Conservation (phyloP, 2,888 invertebrate species). For the Octodonta nipae region DNA sequence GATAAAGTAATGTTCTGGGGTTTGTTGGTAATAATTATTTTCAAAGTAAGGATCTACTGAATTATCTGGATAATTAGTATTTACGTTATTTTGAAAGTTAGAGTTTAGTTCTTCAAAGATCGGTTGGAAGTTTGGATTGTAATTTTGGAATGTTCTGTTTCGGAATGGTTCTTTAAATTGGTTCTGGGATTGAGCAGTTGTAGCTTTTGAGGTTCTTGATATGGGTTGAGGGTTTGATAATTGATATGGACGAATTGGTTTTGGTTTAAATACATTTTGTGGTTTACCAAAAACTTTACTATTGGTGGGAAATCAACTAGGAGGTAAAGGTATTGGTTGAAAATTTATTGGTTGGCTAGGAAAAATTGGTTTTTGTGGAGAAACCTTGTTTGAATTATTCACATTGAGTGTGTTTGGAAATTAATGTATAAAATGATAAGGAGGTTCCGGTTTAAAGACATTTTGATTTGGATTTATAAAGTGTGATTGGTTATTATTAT, state of each 20-base stretch:
- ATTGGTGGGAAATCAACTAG: not conserved
- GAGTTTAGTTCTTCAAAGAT: not conserved
- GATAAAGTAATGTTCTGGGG: too few species aligned
- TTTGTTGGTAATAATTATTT: too few species aligned
- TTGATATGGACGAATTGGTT: not conserved
- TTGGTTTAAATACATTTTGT: too few species aligned
- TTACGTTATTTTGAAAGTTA: not conserved
- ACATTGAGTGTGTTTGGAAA: not conserved
- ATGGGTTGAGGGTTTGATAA: not conserved
- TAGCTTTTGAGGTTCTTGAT: too few species aligned
- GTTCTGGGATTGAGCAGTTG: not conserved
- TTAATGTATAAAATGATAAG: not conserved
- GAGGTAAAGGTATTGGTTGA: too few species aligned
- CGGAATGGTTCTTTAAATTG: not conserved
- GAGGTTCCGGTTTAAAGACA: not conserved
- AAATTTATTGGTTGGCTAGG: too few species aligned
- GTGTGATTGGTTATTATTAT: too few species aligned
- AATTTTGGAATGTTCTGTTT: too few species aligned
- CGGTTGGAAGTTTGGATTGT: too few species aligned
- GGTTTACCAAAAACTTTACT: slow-evolving; percentile 1
- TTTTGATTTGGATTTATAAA: too few species aligned
- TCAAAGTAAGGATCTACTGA: too few species aligned
- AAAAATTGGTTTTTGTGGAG: not conserved
- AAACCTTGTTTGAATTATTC: not conserved
- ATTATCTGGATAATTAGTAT: not conserved